phyloP scores from a whole-genome alignment of 2,888 invertebrate genomes.

The Lepidonotus clava region DNA sequence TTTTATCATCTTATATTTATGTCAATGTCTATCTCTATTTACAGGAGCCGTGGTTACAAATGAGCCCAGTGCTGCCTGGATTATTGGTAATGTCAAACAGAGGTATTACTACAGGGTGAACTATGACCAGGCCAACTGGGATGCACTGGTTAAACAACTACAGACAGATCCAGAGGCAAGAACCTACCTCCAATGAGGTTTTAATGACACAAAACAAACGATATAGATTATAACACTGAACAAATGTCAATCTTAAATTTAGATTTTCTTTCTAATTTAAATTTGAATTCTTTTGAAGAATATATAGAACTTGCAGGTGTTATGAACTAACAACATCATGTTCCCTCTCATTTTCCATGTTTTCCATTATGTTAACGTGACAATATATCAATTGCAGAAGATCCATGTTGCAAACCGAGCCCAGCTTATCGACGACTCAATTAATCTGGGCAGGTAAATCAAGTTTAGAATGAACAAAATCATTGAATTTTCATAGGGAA shows the following conservation, averaged over 20 bases:
- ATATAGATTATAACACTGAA: background rate
- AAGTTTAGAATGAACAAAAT: background rate
- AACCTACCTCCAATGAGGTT: background rate
- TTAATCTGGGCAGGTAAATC: conserved; percentile 52
- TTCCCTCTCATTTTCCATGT: background rate
- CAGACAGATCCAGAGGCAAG: conserved; percentile 82
- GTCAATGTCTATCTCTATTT: background rate
- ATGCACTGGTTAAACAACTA: conserved; percentile 78
- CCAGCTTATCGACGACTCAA: conserved; percentile 50
- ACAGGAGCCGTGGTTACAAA: background rate
- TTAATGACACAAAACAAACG: too few species aligned
- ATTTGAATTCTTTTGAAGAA: background rate
- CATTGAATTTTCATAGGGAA: too few species aligned
- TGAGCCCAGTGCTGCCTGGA: conserved; percentile 66
- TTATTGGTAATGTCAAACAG: conserved; percentile 77
- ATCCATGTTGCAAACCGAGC: conserved; percentile 27
- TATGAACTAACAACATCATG: background rate
- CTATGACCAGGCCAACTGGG: conserved; percentile 79
- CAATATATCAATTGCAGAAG: conserved; percentile 4
- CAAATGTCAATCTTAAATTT: background rate
- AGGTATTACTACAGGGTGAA: conserved; percentile 80
- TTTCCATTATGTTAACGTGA: background rate
- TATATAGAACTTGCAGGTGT: background rate
- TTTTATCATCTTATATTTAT: background rate
- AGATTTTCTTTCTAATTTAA: background rate